Percentiles rank a stretch among this genome's conserved stretches.
Conservation (phyloP, 2,888 invertebrate species). For the Eristalis pertinax region DNA sequence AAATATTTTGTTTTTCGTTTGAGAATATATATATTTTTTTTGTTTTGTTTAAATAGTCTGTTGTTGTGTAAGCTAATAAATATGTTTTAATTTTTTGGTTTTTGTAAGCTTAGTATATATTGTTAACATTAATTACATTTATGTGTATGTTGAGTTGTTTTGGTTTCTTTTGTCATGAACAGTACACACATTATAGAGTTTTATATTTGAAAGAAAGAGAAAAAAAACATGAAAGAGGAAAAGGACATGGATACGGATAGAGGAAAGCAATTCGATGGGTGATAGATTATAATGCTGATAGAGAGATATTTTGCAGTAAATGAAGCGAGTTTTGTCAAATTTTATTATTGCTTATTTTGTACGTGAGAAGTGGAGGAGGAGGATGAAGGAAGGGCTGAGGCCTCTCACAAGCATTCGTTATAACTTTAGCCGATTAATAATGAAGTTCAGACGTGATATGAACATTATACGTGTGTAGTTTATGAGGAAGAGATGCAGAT, state of each 20-base stretch:
- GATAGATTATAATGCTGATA: slow-evolving; percentile 4
- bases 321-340: neutral
- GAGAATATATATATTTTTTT: slow-evolving; percentile 31
- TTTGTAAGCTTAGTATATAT: slow-evolving; percentile 58
- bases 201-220: neutral
- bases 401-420: neutral
- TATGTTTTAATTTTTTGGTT: slow-evolving; percentile 22
- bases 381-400: neutral
- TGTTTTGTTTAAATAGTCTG: slow-evolving; percentile 43
- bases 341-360: slow-evolving; percentile 1
- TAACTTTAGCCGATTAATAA: neutral
- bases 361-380: neutral
- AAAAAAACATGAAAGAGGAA: neutral
- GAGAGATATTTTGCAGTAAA: neutral
- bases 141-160: slow-evolving; percentile 1
- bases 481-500: no score
- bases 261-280: slow-evolving; percentile 25
- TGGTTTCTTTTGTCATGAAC: neutral
- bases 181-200: slow-evolving; percentile 16
- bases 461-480: no score
- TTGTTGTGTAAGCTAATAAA: slow-evolving; percentile 61
- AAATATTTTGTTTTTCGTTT: slow-evolving; percentile 58
- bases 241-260: neutral
- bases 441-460: no score
- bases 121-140: slow-evolving; percentile 58